Evolutionary conservation across 2,888 invertebrate genomes (phyloP).

Genomic region (Yponomeuta sedellus): DNA sequence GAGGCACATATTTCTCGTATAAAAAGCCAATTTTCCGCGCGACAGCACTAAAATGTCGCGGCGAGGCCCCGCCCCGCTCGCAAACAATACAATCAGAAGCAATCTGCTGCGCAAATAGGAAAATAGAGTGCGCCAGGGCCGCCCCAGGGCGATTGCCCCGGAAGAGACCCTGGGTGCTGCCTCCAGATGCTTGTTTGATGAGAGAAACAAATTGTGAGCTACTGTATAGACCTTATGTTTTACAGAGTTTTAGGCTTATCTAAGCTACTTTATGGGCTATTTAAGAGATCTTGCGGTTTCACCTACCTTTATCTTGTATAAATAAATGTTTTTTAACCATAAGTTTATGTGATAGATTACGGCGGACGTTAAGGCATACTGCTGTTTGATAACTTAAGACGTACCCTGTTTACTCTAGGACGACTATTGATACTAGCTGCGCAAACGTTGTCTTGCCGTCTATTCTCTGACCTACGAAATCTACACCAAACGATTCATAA

Average conservation of each 20-base stretch:
- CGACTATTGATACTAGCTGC: no score
- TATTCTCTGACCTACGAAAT: no score
- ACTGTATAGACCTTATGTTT: neutral
- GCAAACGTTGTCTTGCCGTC: no score
- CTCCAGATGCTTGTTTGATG: neutral
- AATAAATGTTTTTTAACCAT: no score
- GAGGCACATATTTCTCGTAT: neutral
- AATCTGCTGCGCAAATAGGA: slow-evolving; percentile 76
- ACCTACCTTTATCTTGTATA: no score
- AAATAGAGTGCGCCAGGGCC: slow-evolving; percentile 61
- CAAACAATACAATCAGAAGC: slow-evolving; percentile 76
- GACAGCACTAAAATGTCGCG: neutral
- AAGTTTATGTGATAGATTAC: no score
- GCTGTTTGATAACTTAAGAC: no score
- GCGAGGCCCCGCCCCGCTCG: slow-evolving; percentile 29
- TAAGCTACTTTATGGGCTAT: neutral
- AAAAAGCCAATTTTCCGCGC: slow-evolving; percentile 2
- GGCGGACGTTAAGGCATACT: no score
- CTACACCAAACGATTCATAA: no score
- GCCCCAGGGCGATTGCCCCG: slow-evolving; percentile 33
- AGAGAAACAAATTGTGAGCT: neutral
- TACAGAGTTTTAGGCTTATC: neutral
- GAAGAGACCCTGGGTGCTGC: neutral
- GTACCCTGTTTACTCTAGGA: no score
- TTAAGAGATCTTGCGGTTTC: neutral